These are phyloP conservation scores for Sander vitreus DNA, from an alignment of 2,113 vertebrate species.

Conservation along the genomic window DNA sequence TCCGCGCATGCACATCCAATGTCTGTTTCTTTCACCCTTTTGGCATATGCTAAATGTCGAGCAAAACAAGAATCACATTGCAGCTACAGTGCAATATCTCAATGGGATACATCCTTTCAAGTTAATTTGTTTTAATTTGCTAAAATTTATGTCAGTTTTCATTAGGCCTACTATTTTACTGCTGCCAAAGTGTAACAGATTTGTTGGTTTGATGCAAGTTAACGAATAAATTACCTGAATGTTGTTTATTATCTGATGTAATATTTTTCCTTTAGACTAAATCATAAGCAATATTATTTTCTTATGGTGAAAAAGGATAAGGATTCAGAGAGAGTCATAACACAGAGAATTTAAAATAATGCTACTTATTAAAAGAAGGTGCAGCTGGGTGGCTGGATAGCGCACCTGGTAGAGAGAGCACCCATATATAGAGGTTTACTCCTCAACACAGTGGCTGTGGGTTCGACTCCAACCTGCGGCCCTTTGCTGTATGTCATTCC, in stretches of 20 bases:
- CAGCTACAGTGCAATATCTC: constrained; percentile 9
- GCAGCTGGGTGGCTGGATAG: too few species aligned
- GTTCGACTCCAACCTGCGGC: too few species aligned
- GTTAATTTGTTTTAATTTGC: constrained; percentile 15
- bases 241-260: neutral
- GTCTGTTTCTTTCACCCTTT: constrained; percentile 40
- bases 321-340: neutral
- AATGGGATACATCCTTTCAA: constrained; percentile 13
- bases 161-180: neutral
- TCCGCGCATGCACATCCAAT: constrained; percentile 55
- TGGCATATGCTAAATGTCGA: constrained; percentile 48
- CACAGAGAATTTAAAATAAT: neutral
- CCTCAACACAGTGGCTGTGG: too few species aligned
- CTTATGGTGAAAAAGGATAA: neutral
- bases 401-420: too few species aligned
- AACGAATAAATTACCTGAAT: neutral
- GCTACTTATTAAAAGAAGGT: neutral
- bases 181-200: neutral
- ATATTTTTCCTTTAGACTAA: neutral
- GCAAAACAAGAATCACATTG: constrained; percentile 28
- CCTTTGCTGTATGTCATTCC: too few species aligned
- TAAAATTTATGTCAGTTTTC: neutral
- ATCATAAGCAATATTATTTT: neutral
- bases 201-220: neutral
- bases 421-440: too few species aligned